Evolutionary conservation across 2,113 vertebrate genomes (phyloP), one percentile per base, ranked within the genome.

Genomic region (Rhinogobius similis): DNA sequence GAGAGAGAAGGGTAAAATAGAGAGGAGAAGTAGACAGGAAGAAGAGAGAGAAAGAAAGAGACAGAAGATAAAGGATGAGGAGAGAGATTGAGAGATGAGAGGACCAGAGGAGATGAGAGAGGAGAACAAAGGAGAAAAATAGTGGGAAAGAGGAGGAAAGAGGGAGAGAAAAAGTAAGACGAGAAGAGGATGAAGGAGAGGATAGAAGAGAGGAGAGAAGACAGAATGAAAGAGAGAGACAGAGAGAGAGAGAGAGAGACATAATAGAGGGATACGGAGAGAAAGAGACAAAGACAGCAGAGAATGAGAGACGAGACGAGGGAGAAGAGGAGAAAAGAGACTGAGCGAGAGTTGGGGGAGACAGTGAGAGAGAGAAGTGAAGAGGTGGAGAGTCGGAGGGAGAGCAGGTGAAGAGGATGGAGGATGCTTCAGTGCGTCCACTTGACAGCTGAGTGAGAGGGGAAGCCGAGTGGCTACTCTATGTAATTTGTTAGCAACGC

Each of bases 401-500:
- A 13, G 13, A 76, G 68, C 65, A 70, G 69, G 82, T 74, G 75
- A 66, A 82, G 83, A 82, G 74, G 73, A 78, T 73, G 68, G 76
- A 81, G 73, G 77, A 89, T 79, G 88, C 90, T 87, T 79, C 85
- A 88, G 86, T 86, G 82, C 73, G 84, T 88, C 85, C 87, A 89
- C 90, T 90, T 91, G 90, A 91, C 90, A 91, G 88, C 88, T 91
- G 88, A 91, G 88, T 89, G 86, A 88, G 87, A 90, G 89, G 82
- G 87, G 89, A 87, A 90, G 84, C 82, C 29, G 86, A 87, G 89
- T 87, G 86, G 90, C 88, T 89, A 91, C 90, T 90, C 89, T 76
- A 67, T 89, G 87, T 91, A 89, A 90, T 90, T 89, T 91, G 90
- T 91, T 91, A 91, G 89, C 84, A 53, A 82, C 75, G 88, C 78